phyloP scores from a whole-genome alignment of 2,888 invertebrate genomes.

The Rhabditophanes sp. region DNA sequence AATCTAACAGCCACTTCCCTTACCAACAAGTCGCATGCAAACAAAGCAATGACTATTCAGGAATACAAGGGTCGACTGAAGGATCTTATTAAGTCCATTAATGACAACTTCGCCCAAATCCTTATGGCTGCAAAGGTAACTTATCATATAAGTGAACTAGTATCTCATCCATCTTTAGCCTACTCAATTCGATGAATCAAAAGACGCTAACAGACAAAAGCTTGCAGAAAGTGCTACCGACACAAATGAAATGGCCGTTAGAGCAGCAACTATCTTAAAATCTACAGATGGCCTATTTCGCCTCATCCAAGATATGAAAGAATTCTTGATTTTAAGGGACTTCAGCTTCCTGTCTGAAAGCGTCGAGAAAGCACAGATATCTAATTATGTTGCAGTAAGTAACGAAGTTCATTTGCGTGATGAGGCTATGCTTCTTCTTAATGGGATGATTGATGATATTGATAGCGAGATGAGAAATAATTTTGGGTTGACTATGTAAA shows the following conservation, averaged over 20 bases:
- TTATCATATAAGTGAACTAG: neutral
- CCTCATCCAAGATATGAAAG: constrained; percentile 87
- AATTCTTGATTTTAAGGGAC: constrained; percentile 89
- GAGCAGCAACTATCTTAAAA: constrained; percentile 23
- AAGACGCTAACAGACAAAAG: neutral
- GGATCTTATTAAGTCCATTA: constrained; percentile 88
- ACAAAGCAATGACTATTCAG: constrained; percentile 81
- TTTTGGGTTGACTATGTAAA: too few species aligned
- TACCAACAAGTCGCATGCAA: too few species aligned
- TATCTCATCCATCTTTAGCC: neutral
- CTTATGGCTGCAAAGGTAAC: constrained; percentile 37
- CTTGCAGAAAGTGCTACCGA: constrained; percentile 28
- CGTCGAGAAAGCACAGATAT: constrained; percentile 51
- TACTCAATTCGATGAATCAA: neutral
- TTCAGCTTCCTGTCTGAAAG: constrained; percentile 94
- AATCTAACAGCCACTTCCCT: too few species aligned
- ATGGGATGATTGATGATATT: constrained; percentile 20
- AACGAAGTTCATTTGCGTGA: constrained; percentile 9
- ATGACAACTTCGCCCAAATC: constrained; percentile 85
- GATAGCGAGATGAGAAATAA: constrained; percentile 19
- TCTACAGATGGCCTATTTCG: constrained; percentile 56
- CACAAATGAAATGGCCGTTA: constrained; percentile 20
- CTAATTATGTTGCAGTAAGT: constrained; percentile 13
- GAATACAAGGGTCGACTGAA: constrained; percentile 82
- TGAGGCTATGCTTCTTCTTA: constrained; percentile 16